Evolutionary conservation across 2,888 invertebrate species (phyloP).

Genomic region (Pardosa pseudoannulata): DNA sequence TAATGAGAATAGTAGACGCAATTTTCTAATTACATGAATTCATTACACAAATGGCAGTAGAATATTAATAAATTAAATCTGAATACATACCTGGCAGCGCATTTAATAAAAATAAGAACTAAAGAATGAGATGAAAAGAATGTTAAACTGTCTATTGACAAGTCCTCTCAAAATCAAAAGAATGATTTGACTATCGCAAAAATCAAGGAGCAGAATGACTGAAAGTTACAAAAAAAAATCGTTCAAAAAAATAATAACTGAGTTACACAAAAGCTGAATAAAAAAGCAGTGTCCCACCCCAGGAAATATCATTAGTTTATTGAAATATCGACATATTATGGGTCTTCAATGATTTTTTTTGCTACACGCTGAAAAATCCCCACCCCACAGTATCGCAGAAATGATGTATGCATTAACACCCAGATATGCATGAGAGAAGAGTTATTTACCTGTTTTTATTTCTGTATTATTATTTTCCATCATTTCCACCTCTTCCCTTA

Average conservation of each 20-base stretch:
- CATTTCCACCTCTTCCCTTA: slow-evolving; percentile 3
- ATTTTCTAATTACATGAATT: no score
- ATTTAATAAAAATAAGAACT: no score
- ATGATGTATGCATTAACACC: slow-evolving; percentile 9
- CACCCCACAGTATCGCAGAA: slow-evolving; percentile 7
- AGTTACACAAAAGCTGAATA: background rate
- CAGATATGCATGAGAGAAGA: slow-evolving; percentile 15
- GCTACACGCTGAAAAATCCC: slow-evolving; percentile 35
- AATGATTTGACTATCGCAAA: no score
- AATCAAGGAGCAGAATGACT: no score
- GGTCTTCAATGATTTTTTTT: slow-evolving; percentile 5
- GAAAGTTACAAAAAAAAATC: no score
- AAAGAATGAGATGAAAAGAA: no score
- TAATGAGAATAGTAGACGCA: no score
- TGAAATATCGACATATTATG: slow-evolving; percentile 56
- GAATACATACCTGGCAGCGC: no score
- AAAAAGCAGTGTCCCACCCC: slow-evolving; percentile 22
- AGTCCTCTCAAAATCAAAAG: no score
- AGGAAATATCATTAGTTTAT: slow-evolving; percentile 69
- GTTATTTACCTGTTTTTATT: slow-evolving; percentile 66
- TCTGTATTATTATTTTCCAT: slow-evolving; percentile 37
- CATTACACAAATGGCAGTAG: no score
- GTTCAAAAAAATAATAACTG: slow-evolving; percentile 12
- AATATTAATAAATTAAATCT: no score
- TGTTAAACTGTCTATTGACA: no score